phyloP scores from a whole-genome alignment of 92 coral and sea anemone genomes.

The Muricea muricata region DNA sequence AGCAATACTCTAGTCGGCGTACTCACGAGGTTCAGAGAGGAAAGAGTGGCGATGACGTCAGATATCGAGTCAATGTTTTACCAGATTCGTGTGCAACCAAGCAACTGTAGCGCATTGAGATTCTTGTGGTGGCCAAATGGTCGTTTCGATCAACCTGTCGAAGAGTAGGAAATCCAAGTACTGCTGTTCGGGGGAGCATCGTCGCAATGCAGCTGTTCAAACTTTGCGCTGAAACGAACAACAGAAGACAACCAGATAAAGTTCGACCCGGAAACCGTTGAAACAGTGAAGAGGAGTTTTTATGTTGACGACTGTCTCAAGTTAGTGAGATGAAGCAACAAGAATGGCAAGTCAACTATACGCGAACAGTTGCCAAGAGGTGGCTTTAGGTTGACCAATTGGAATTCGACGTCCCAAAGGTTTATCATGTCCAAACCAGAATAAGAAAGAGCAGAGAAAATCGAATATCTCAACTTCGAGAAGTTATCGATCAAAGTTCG shows the following conservation, averaged over 20 bases:
- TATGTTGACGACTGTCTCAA: slow-evolving; percentile 49
- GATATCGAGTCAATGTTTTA: slow-evolving; percentile 10
- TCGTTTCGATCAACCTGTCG: background rate
- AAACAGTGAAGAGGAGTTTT: slow-evolving; percentile 29
- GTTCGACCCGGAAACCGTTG: slow-evolving; percentile 31
- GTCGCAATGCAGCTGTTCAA: slow-evolving; percentile 43
- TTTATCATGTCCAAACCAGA: slow-evolving; percentile 35
- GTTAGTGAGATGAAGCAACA: slow-evolving; percentile 38
- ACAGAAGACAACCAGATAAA: slow-evolving; percentile 40
- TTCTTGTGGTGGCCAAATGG: slow-evolving; percentile 44
- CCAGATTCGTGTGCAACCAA: slow-evolving; percentile 57
- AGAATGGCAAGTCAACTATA: background rate
- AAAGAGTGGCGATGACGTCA: slow-evolving; percentile 22
- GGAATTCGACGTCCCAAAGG: slow-evolving; percentile 36
- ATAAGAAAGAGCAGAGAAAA: slow-evolving; percentile 22
- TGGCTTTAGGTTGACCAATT: slow-evolving; percentile 44
- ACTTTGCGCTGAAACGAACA: slow-evolving; percentile 37
- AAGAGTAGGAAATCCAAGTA: slow-evolving; percentile 50
- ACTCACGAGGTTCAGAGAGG: slow-evolving; percentile 63
- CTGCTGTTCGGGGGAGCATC: background rate
- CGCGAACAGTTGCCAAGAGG: slow-evolving; percentile 22
- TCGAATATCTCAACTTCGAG: slow-evolving; percentile 34
- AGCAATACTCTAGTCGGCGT: slow-evolving; percentile 50
- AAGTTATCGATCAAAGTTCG: slow-evolving; percentile 18
- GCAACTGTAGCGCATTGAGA: background rate